Conservation (phyloP, 23 tunicate species). For the Oikopleura dioica region DNA sequence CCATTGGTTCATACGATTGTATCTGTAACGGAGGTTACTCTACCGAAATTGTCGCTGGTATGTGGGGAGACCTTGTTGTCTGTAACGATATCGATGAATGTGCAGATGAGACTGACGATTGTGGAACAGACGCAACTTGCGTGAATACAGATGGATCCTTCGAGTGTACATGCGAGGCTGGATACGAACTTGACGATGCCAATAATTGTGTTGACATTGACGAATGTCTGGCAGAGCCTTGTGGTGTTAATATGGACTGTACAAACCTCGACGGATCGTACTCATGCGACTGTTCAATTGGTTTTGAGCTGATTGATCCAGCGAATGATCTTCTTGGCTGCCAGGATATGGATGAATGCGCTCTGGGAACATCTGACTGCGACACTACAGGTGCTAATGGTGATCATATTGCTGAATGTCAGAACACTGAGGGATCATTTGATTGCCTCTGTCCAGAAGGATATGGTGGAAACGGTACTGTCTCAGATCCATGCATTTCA, state of each 20-base stretch:
- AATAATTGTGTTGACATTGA: background rate
- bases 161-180: background rate
- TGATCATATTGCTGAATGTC: background rate
- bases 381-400: constrained; percentile 20
- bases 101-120: background rate
- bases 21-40: constrained; percentile 2
- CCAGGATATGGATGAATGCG: constrained; percentile 30
- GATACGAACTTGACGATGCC: background rate
- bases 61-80: background rate
- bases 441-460: background rate
- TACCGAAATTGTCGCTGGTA: background rate
- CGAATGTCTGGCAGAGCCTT: background rate
- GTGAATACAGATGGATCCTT: background rate
- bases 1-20: constrained; percentile 12
- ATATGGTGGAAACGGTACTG: background rate
- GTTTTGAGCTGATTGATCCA: background rate
- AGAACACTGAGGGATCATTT: background rate
- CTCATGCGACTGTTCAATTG: background rate
- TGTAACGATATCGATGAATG: background rate
- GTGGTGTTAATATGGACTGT: background rate
- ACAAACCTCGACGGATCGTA: background rate
- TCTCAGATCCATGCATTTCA: background rate
- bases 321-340: background rate
- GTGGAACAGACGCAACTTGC: background rate
- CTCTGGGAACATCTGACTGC: constrained; percentile 9